Evolutionary conservation across 2,888 invertebrate genomes (phyloP).

Genomic region (Hyposoter didymator): DNA sequence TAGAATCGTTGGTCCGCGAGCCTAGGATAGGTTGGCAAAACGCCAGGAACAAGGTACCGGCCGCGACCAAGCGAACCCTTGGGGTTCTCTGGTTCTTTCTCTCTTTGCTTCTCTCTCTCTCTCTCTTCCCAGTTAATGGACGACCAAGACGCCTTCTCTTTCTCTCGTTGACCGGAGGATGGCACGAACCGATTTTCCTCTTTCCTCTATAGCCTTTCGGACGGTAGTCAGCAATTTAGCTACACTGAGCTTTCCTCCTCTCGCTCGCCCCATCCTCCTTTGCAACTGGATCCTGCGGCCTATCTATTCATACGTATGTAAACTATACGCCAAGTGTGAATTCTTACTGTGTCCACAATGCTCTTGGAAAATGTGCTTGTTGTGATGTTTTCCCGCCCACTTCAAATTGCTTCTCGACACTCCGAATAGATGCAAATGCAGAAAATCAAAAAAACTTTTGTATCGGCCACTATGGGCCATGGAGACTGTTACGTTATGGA

Average conservation of each 20-base stretch:
- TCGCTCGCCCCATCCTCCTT: constrained; percentile 35
- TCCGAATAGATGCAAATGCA: neutral
- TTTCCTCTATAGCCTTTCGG: constrained; percentile 62
- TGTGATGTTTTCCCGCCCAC: constrained; percentile 19
- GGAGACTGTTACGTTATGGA: neutral
- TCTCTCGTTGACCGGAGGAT: constrained; percentile 13
- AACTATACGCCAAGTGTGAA: constrained; percentile 1
- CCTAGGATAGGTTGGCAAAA: constrained; percentile 65
- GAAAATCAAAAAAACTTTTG: neutral
- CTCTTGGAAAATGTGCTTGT: constrained; percentile 21
- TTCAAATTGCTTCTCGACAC: neutral
- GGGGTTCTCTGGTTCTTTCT: constrained; percentile 26
- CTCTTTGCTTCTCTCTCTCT: constrained; percentile 1
- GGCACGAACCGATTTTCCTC: neutral
- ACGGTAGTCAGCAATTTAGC: constrained; percentile 76
- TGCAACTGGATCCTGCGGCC: constrained; percentile 42
- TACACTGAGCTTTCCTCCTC: constrained; percentile 54
- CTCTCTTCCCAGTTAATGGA: constrained; percentile 14
- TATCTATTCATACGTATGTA: constrained; percentile 22
- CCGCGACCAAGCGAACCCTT: constrained; percentile 61
- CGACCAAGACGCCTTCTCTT: constrained; percentile 23
- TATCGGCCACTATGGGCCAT: neutral
- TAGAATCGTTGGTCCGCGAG: constrained; percentile 60
- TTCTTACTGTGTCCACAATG: neutral
- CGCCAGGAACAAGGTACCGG: constrained; percentile 62